phyloP scores from a whole-genome alignment of 2,113 vertebrate species.

The Macrotus californicus region DNA sequence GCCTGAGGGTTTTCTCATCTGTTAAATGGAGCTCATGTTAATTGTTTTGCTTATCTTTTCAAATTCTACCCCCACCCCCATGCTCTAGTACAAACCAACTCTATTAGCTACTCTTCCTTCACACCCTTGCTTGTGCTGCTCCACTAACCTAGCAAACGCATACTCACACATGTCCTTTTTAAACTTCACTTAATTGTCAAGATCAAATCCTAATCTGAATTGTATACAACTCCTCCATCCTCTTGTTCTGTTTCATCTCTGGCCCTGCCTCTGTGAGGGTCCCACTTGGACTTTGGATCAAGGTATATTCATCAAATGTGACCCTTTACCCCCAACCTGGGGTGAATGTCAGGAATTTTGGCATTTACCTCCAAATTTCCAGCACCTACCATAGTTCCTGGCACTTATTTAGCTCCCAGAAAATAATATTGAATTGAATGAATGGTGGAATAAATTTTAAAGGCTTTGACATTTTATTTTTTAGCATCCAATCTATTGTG shows the following conservation, averaged over 20 bases:
- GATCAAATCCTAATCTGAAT: neutral
- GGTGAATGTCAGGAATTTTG: neutral
- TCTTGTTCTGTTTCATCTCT: neutral
- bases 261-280: no score
- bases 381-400: neutral
- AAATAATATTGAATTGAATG: neutral
- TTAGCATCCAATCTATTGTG: neutral
- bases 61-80: neutral
- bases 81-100: neutral
- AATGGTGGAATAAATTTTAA: neutral
- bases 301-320: rapidly evolving
- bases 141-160: neutral
- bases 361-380: neutral
- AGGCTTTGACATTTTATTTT: neutral
- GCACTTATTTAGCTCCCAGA: neutral
- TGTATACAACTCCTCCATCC: rapidly evolving
- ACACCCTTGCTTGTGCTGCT: rapidly evolving
- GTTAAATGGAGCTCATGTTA: neutral
- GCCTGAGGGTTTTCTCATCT: neutral
- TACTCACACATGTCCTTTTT: neutral
- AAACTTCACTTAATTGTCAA: neutral
- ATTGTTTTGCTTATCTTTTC: neutral
- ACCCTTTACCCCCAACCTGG: neutral
- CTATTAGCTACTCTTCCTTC: neutral
- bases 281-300: neutral